These are phyloP conservation scores for Calcarius lapponicus DNA, from an alignment of 2,797 vertebrate species.

Conservation along the genomic window DNA sequence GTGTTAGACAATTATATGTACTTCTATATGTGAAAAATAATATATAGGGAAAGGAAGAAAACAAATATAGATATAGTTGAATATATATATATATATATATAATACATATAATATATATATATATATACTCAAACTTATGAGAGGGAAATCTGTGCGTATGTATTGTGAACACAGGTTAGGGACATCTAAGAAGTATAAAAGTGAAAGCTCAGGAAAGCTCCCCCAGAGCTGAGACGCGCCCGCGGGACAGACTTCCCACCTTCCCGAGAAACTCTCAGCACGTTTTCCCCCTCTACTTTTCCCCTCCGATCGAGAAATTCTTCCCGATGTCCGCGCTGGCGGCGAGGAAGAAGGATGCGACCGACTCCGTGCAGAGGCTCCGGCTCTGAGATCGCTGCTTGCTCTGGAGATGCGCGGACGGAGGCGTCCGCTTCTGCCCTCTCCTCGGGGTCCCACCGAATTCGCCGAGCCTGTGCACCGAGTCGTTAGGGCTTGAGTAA, in stretches of 20 bases:
- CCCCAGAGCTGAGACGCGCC: not conserved
- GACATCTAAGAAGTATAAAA: not conserved
- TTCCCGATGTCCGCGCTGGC: not conserved
- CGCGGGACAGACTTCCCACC: not conserved
- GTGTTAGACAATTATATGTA: not conserved
- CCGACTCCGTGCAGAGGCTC: not conserved
- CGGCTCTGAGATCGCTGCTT: not conserved
- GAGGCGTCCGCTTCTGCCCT: not conserved
- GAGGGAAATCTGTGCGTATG: fast-evolving
- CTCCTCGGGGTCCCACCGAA: not conserved
- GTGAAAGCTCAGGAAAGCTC: slow-evolving; percentile 1
- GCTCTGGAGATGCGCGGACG: not conserved
- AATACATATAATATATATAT: not conserved
- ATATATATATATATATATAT: not conserved
- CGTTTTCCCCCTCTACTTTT: not conserved
- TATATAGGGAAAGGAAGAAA: not conserved
- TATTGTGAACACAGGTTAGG: not conserved
- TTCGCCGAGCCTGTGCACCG: not conserved
- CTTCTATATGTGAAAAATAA: not conserved
- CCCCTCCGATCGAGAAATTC: not conserved
- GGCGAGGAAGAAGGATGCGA: not conserved
- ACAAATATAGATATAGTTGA: not conserved
- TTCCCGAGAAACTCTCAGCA: not conserved
- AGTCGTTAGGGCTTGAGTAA: slow-evolving; percentile 55
- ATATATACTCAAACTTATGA: not conserved